Conservation (phyloP, 2,888 invertebrate genomes). For the Graphium colonna region DNA sequence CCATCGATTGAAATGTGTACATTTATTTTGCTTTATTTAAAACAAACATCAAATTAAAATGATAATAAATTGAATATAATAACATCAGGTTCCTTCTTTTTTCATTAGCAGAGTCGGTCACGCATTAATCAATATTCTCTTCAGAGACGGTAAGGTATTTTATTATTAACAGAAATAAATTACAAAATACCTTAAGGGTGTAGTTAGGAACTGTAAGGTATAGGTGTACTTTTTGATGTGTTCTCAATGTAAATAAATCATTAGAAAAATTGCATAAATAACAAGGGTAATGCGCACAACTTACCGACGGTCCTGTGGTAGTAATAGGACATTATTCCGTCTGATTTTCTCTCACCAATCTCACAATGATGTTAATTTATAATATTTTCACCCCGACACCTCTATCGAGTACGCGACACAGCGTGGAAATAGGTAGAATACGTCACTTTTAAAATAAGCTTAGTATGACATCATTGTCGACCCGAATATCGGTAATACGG, state of each 20-base stretch:
- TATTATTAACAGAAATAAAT: no score
- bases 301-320: slow-evolving; percentile 55
- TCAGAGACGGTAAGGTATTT: not conserved
- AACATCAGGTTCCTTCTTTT: no score
- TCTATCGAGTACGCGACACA: slow-evolving; percentile 43
- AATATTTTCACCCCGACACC: slow-evolving; percentile 28
- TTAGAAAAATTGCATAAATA: not conserved
- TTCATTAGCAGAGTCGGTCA: not conserved
- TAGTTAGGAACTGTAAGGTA: not conserved
- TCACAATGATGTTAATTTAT: slow-evolving; percentile 19
- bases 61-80: no score
- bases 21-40: not conserved
- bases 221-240: not conserved
- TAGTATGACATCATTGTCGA: slow-evolving; percentile 68
- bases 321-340: slow-evolving; percentile 51
- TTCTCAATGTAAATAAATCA: not conserved
- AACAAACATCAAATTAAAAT: not conserved
- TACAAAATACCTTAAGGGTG: not conserved
- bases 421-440: slow-evolving; percentile 52
- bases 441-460: slow-evolving; percentile 74
- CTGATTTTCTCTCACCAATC: slow-evolving; percentile 25
- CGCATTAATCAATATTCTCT: not conserved
- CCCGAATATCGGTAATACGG: slow-evolving; percentile 53
- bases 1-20: not conserved
- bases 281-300: slow-evolving; percentile 30